Percentiles rank a stretch among this genome's conserved stretches.
These are phyloP conservation scores for Dioctria linearis DNA, from an alignment of 2,888 invertebrate genomes.

Conservation along the genomic window DNA sequence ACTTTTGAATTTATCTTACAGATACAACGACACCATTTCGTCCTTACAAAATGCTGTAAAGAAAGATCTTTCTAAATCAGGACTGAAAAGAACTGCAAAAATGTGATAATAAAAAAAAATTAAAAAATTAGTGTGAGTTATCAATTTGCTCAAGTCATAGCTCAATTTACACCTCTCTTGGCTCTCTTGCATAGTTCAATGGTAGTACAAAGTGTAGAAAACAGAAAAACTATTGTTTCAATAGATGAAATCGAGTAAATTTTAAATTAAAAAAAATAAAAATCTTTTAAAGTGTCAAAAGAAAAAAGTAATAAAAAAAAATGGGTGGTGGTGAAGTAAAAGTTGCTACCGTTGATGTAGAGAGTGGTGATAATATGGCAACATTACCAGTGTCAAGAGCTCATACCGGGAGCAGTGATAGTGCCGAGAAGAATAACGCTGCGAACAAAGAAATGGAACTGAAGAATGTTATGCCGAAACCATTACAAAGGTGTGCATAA, in stretches of 20 bases:
- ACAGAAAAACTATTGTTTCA: not conserved
- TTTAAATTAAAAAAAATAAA: not conserved
- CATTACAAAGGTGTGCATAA: constrained; percentile 82
- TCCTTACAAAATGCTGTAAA: constrained; percentile 24
- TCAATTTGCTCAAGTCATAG: constrained; percentile 39
- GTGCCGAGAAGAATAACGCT: constrained; percentile 86
- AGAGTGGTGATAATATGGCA: constrained; percentile 90
- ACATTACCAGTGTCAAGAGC: constrained; percentile 88
- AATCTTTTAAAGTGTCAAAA: not conserved
- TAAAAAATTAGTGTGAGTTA: not conserved
- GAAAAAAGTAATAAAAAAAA: constrained; percentile 46
- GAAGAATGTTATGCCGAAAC: constrained; percentile 87
- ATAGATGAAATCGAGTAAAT: not conserved
- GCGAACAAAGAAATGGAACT: constrained; percentile 91
- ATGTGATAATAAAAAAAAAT: constrained; percentile 25
- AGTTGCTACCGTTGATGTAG: constrained; percentile 90
- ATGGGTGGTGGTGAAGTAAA: constrained; percentile 85
- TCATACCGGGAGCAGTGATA: constrained; percentile 78
- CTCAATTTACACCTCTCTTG: constrained; percentile 18
- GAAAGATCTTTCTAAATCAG: not conserved
- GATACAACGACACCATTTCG: constrained; percentile 49
- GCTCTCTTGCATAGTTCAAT: not conserved
- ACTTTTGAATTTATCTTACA: constrained; percentile 23
- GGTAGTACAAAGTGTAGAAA: constrained; percentile 38
- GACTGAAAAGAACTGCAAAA: constrained; percentile 23